These are phyloP conservation scores for Trichogramma dendrolimi DNA, from an alignment of 2,888 invertebrate genomes.

Conservation along the genomic window DNA sequence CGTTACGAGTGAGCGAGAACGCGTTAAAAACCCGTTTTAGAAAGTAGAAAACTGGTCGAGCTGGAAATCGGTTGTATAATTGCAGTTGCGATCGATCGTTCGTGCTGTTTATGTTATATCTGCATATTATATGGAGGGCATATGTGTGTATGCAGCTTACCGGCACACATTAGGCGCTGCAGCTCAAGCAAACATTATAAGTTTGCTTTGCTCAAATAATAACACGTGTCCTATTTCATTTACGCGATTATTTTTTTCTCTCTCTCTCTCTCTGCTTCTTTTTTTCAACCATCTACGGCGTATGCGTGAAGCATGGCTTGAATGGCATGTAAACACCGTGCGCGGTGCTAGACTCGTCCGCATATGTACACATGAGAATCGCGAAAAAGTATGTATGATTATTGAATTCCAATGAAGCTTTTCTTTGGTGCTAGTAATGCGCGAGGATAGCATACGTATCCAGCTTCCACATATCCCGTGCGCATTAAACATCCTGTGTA, in stretches of 20 bases:
- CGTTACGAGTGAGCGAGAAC: neutral
- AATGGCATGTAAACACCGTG: too few relatives aligned
- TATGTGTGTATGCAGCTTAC: too few relatives aligned
- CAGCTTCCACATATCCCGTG: neutral
- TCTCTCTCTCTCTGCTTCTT: neutral
- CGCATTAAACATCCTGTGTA: constrained; percentile 8
- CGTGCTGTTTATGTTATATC: too few relatives aligned
- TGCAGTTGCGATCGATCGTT: neutral
- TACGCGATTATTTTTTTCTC: constrained; percentile 10
- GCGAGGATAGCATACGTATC: neutral
- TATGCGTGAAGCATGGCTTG: too few relatives aligned
- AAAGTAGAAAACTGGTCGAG: constrained; percentile 26
- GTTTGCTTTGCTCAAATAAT: too few relatives aligned
- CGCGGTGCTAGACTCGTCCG: too few relatives aligned
- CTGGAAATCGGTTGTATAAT: constrained; percentile 22
- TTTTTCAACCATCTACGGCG: too few relatives aligned
- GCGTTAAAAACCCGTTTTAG: constrained; percentile 14
- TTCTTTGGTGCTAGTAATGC: neutral
- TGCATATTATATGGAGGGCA: too few relatives aligned
- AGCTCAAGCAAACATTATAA: too few relatives aligned
- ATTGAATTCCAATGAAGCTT: constrained; percentile 22
- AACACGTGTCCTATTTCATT: constrained; percentile 11
- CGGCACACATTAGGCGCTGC: too few relatives aligned
- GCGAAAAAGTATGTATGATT: constrained; percentile 12
- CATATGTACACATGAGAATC: too few relatives aligned